Conservation (phyloP, 2,888 invertebrate species). For the Lacanobia oleracea region DNA sequence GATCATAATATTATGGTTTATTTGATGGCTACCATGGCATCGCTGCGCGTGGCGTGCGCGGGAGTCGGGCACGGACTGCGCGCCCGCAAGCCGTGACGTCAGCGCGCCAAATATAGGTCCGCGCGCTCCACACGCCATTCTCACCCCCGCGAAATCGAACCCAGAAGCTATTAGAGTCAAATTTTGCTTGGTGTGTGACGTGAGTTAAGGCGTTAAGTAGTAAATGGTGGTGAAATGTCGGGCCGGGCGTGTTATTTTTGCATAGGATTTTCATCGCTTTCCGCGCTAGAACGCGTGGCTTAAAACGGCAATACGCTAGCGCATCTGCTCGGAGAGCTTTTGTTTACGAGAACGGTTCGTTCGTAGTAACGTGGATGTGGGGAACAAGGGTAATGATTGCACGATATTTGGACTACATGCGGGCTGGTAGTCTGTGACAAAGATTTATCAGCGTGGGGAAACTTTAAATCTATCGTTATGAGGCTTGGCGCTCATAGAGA, state of each 20-base stretch:
- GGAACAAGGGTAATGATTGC: constrained; percentile 40
- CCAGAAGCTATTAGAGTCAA: constrained; percentile 59
- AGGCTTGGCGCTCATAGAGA: constrained; percentile 8
- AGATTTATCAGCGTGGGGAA: constrained; percentile 6
- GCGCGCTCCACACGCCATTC: constrained; percentile 67
- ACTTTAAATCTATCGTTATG: constrained; percentile 9
- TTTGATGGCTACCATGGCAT: constrained; percentile 69
- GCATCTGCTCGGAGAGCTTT: constrained; percentile 73
- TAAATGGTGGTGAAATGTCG: constrained; percentile 77
- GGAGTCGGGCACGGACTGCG: constrained; percentile 85
- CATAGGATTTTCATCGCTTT: constrained; percentile 85
- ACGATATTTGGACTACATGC: constrained; percentile 27
- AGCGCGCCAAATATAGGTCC: constrained; percentile 84
- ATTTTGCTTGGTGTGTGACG: constrained; percentile 56
- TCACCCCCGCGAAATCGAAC: constrained; percentile 53
- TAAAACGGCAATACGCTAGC: constrained; percentile 86
- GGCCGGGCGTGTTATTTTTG: constrained; percentile 87
- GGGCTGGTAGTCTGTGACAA: not conserved
- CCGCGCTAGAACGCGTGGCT: constrained; percentile 82
- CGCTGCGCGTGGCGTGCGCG: constrained; percentile 82
- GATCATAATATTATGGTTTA: constrained; percentile 73
- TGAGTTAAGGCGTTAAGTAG: constrained; percentile 68
- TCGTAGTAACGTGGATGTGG: constrained; percentile 65
- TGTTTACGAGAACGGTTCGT: constrained; percentile 78
- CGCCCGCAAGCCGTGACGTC: constrained; percentile 81